A percentile compares a stretch with the other conserved stretches of the same genome.
Evolutionary conservation across 2,113 vertebrate genomes (phyloP).

Genomic region (Callionymus lyra): DNA sequence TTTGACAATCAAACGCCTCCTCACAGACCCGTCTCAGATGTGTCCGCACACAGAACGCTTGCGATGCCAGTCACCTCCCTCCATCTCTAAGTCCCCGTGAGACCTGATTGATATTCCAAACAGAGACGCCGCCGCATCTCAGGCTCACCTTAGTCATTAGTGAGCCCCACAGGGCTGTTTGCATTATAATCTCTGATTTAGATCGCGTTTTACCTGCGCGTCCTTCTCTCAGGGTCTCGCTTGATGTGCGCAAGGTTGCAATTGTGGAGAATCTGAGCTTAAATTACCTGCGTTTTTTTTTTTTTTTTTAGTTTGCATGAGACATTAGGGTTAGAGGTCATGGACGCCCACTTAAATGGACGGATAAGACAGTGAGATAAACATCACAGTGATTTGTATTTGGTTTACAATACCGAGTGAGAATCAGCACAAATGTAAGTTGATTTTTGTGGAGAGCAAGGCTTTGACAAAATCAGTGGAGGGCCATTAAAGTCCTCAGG

Average conservation of each 20-base stretch:
- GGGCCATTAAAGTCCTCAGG: too few species aligned
- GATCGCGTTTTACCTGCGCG: slow-evolving; percentile 45
- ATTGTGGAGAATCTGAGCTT: slow-evolving; percentile 16
- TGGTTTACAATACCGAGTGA: neutral
- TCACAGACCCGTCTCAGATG: slow-evolving; percentile 43
- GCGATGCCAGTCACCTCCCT: slow-evolving; percentile 55
- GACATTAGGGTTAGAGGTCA: slow-evolving; percentile 27
- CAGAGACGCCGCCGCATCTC: slow-evolving; percentile 45
- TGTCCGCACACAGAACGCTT: slow-evolving; percentile 42
- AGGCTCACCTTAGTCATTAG: slow-evolving; percentile 67
- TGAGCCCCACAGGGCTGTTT: slow-evolving; percentile 55
- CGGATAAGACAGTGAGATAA: slow-evolving; percentile 27
- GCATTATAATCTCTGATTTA: slow-evolving; percentile 66
- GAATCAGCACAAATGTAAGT: too few species aligned
- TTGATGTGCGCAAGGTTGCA: slow-evolving; percentile 35
- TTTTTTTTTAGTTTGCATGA: slow-evolving; percentile 18
- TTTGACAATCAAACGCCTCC: too few species aligned
- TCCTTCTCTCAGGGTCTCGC: slow-evolving; percentile 50
- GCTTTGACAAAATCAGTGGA: too few species aligned
- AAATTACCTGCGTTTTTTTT: slow-evolving; percentile 33
- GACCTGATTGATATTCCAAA: slow-evolving; percentile 64
- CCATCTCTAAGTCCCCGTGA: slow-evolving; percentile 49
- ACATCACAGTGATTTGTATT: slow-evolving; percentile 13
- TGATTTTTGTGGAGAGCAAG: too few species aligned
- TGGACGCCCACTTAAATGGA: slow-evolving; percentile 16